A percentile compares a stretch with the other conserved stretches of the same genome.
These are phyloP conservation scores for Gonocerus acuteangulatus DNA, from an alignment of 2,888 invertebrate species.

Conservation along the genomic window DNA sequence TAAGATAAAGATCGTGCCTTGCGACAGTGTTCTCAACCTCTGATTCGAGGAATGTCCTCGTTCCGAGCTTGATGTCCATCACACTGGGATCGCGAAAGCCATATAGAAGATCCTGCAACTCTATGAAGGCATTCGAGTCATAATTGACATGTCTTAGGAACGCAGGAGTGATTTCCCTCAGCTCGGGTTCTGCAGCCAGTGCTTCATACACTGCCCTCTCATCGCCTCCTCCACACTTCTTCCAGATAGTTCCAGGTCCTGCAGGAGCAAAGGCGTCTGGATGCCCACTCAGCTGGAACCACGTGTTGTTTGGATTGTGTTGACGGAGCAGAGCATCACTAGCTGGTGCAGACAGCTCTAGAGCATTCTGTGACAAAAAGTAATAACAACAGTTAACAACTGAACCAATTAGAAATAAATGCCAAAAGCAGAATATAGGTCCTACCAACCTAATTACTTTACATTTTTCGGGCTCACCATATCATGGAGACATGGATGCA, in stretches of 20 bases:
- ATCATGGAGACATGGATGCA: no score
- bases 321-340: slow-evolving; percentile 66
- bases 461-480: no score
- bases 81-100: slow-evolving; percentile 88
- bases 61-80: slow-evolving; percentile 97
- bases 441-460: no score
- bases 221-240: slow-evolving; percentile 67
- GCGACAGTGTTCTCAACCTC: slow-evolving; percentile 85
- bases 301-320: slow-evolving; percentile 43
- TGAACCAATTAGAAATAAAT: background rate
- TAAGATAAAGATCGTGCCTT: slow-evolving; percentile 82
- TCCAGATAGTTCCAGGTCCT: slow-evolving; percentile 89
- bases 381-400: background rate
- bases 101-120: slow-evolving; percentile 86
- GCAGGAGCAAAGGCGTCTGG: slow-evolving; percentile 88
- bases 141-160: slow-evolving; percentile 49
- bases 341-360: slow-evolving; percentile 84
- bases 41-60: slow-evolving; percentile 87
- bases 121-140: slow-evolving; percentile 77
- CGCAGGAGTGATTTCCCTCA: slow-evolving; percentile 67
- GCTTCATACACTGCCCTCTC: slow-evolving; percentile 73
- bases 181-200: slow-evolving; percentile 63
- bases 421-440: no score
- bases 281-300: slow-evolving; percentile 92
- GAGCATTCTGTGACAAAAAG: slow-evolving; percentile 61